A percentile compares a stretch with the other conserved stretches of the same genome.
These are phyloP conservation scores for Ptyas mucosa DNA, from an alignment of 2,113 vertebrate species.

Conservation along the genomic window DNA sequence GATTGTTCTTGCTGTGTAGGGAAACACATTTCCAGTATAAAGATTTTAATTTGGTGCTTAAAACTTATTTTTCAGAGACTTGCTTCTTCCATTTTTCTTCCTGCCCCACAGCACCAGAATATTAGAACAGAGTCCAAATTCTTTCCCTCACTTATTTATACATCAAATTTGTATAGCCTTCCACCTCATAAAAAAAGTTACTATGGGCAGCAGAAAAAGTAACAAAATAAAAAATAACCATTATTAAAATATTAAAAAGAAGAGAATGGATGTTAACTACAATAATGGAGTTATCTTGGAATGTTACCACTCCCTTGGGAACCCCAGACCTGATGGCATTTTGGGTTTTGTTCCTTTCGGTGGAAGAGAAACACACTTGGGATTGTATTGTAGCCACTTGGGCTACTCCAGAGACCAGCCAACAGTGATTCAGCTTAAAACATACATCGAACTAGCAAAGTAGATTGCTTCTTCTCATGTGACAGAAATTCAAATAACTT, in stretches of 20 bases:
- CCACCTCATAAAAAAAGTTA: neutral
- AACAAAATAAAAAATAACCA: neutral
- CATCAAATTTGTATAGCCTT: neutral
- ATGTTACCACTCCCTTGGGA: neutral
- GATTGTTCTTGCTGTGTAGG: neutral
- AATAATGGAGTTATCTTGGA: neutral
- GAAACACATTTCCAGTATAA: neutral
- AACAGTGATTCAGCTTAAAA: neutral
- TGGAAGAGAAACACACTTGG: neutral
- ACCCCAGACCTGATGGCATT: neutral
- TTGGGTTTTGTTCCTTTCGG: neutral
- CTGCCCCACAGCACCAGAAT: too few species aligned
- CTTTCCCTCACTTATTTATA: neutral
- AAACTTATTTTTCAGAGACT: neutral
- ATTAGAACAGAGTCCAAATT: neutral
- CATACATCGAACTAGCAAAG: neutral
- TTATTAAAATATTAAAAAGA: neutral
- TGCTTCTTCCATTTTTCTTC: neutral
- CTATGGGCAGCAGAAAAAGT: neutral
- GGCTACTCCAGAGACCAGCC: neutral
- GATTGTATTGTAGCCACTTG: neutral
- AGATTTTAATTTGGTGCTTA: accelerated
- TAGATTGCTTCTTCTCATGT: neutral
- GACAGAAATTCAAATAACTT: neutral
- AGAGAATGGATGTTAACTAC: neutral